Evolutionary conservation across 2,888 invertebrate species (phyloP), one percentile per base, ranked within the genome.

Genomic region (Aplocera efformata): DNA sequence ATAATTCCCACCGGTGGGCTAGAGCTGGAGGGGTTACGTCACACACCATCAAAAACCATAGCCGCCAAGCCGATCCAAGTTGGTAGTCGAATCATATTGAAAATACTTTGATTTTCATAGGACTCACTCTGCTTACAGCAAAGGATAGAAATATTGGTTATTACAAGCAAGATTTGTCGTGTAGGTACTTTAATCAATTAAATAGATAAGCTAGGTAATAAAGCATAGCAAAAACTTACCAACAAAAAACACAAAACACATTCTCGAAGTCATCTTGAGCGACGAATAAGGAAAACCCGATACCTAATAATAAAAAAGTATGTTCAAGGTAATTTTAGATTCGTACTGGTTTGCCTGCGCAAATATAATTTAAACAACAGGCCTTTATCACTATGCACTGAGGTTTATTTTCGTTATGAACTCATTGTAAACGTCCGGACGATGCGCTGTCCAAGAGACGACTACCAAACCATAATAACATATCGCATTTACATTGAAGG

Each of bases 271-370:
- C 85, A 85, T 86, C 69, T 63, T 60, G 59, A 56, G 57, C 52
- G 48, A 49, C 57, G 53, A 56, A 71, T 60, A 50, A 69, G 78
- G 77, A 78, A 79, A 78, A 80, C 60, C 59, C 64, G 65, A n/a
- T n/a, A n/a, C n/a, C 63, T 47, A 53, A 56, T 53, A 70, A 60
- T 60, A 55, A 54, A 59, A 42, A 51, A 45, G 32, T 50, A 52
- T 52, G 60, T 65, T 74, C 72, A 77, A 77, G 76, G 75, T 43
- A 56, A 58, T 38, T 13, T 28, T 32, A 50, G 32, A 55, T 46
- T 50, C 53, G 50, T 49, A 56, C 40, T 33, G 42, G 45, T 37
- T 37, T 9, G 11, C 27, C 33, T 45, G 27, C 44, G 38, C 13
- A 48, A 50, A 42, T 44, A 49, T 54, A 56, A 56, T 42, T 36